Base-by-base conservation (phyloP, 2,888 invertebrate genomes). In the Steinernema hermaphroditum region DNA sequence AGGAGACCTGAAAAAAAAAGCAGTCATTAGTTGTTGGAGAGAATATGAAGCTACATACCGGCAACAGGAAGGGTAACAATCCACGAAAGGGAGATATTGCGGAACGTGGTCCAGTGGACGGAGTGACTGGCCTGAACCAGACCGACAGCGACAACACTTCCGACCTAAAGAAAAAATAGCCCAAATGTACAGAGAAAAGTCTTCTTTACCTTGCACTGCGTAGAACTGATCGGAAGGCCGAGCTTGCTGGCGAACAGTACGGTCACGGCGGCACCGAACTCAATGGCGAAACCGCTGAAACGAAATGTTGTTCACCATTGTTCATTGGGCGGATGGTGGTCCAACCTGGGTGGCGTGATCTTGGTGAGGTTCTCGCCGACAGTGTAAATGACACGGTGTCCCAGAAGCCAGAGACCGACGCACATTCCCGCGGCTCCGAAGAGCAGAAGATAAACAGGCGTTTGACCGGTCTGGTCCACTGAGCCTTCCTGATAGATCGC, bases 1-100 rank as follows among this genome's bases (percentile, higher is more conserved):
- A 78, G 72, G n/a, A 78, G 37, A 16, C 78, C 78, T 34, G 71
- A 71, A 75, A 76, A 75, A 37, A 37, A 12, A 37, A 37, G 37
- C 6, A 12, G 37, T 37, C 6, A 72, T 32, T 46, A 37, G 16
- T 2, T 0, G n/a, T 19, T 24, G 37, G 12, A 69, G 41, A 24
- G 49, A n/a, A 19, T 6, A 24, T 29, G 12, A 16, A 41, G 29
- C 2, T 4, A 29, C 49, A 41, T 69, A 69, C 82, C 84, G 22
- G 86, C 82, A 50, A 93, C 92, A 4, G 98, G 98, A 75, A 98
- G 92, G 0, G 98, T 98, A 77, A 97, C 93, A 82, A 96, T 91
- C 98, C 98, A 98, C 72, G 97, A 96, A 82, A 94, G 93, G 78
- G 95, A 92, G 85, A 98, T 98, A 88, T 96, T 96, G 85, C 95